phyloP scores from a whole-genome alignment of 2,113 vertebrate species.

The Burhinus bistriatus region DNA sequence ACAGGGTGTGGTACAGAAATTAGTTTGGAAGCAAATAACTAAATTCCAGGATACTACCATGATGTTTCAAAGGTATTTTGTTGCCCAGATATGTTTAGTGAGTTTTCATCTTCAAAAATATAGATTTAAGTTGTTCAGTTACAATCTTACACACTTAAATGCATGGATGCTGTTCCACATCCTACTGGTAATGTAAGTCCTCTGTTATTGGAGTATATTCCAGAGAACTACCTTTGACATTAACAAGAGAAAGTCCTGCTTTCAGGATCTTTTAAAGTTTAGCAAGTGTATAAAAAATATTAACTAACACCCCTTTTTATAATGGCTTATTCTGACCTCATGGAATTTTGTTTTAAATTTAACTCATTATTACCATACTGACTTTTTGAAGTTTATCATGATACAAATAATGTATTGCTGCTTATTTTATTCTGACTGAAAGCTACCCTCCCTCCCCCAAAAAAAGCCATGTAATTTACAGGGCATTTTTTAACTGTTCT shows the following conservation, averaged over 20 bases:
- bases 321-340: not conserved
- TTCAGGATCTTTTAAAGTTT: not conserved
- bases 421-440: not conserved
- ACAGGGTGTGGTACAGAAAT: not conserved
- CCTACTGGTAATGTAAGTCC: not conserved
- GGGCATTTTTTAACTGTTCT: not conserved
- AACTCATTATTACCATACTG: not conserved
- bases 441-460: rapidly evolving
- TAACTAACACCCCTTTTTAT: not conserved
- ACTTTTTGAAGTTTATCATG: not conserved
- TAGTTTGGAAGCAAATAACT: not conserved
- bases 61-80: not conserved
- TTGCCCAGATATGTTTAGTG: not conserved
- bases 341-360: not conserved
- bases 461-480: not conserved
- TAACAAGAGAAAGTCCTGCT: not conserved
- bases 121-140: not conserved
- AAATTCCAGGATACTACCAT: not conserved
- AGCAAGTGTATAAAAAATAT: not conserved
- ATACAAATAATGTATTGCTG: not conserved
- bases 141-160: not conserved
- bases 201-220: not conserved
- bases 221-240: not conserved
- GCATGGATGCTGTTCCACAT: not conserved
- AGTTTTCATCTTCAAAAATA: not conserved